These are phyloP conservation scores for Dorcus hopei DNA, from an alignment of 2,888 invertebrate genomes.

Conservation along the genomic window DNA sequence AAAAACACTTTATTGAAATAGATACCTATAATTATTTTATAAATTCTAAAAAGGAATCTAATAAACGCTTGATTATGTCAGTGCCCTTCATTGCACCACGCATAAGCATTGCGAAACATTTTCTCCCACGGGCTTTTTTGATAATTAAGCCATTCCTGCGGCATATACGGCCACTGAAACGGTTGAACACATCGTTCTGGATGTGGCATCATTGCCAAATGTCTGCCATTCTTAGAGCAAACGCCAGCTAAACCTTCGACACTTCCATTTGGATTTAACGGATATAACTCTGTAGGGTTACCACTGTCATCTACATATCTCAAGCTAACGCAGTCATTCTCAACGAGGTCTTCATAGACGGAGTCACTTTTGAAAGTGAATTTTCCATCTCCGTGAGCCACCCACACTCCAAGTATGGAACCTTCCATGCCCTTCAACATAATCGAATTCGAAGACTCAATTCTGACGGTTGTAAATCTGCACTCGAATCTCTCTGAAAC, in stretches of 20 bases:
- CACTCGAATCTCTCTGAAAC: slow-evolving; percentile 84
- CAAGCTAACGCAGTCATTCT: slow-evolving; percentile 68
- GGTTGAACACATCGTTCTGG: slow-evolving; percentile 88
- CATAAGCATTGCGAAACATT: slow-evolving; percentile 87
- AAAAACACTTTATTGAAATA: too few relatives aligned
- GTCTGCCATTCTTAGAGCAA: slow-evolving; percentile 86
- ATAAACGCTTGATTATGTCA: too few relatives aligned
- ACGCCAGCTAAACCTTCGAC: slow-evolving; percentile 83
- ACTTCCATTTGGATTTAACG: slow-evolving; percentile 94
- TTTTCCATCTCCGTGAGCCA: slow-evolving; percentile 93
- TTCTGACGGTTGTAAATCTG: slow-evolving; percentile 53
- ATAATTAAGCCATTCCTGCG: slow-evolving; percentile 51
- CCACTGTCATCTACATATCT: slow-evolving; percentile 79
- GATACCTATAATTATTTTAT: too few relatives aligned
- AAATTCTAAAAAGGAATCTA: too few relatives aligned
- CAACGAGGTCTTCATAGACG: slow-evolving; percentile 53
- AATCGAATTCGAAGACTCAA: slow-evolving; percentile 69
- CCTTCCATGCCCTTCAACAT: slow-evolving; percentile 89
- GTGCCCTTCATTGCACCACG: slow-evolving; percentile 54
- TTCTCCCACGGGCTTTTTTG: slow-evolving; percentile 84
- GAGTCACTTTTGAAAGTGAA: slow-evolving; percentile 58
- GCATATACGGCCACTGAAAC: slow-evolving; percentile 85
- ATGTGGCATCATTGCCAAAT: slow-evolving; percentile 98
- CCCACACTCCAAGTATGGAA: slow-evolving; percentile 90
- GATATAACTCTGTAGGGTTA: slow-evolving; percentile 75